phyloP scores from a whole-genome alignment of 2,797 vertebrate genomes.

The Hybognathus amarus region DNA sequence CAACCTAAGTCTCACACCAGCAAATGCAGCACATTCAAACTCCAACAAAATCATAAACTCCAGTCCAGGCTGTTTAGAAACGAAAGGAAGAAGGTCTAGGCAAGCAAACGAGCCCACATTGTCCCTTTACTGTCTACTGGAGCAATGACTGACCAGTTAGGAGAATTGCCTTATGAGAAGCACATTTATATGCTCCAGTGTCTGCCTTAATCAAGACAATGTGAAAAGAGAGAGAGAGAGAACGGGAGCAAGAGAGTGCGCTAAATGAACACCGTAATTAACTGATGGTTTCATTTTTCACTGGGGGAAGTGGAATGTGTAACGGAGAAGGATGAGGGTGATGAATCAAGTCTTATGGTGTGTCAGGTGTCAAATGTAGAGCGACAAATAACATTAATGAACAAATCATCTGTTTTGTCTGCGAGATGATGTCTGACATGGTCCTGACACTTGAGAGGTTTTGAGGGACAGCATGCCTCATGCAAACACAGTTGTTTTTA shows the following conservation, averaged over 20 bases:
- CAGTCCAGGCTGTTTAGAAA: slow-evolving; percentile 17
- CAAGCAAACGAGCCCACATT: slow-evolving; percentile 25
- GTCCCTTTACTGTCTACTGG: slow-evolving; percentile 22
- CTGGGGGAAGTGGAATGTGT: slow-evolving; percentile 35
- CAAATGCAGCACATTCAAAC: slow-evolving; percentile 31
- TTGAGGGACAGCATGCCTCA: not conserved
- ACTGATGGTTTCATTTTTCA: slow-evolving; percentile 52
- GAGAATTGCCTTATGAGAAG: slow-evolving; percentile 27
- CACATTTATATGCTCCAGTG: slow-evolving; percentile 37
- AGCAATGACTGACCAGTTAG: slow-evolving; percentile 47
- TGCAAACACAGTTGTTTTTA: not conserved
- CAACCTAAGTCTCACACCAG: slow-evolving; percentile 25
- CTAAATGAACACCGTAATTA: slow-evolving; percentile 46
- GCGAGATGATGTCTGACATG: slow-evolving; percentile 27
- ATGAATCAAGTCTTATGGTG: slow-evolving; percentile 52
- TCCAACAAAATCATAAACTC: slow-evolving; percentile 39
- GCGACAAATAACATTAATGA: slow-evolving; percentile 50
- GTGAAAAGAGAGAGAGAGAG: slow-evolving; percentile 20
- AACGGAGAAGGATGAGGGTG: slow-evolving; percentile 38
- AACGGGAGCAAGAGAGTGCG: slow-evolving; percentile 3
- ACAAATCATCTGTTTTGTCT: slow-evolving; percentile 48
- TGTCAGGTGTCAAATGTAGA: slow-evolving; percentile 47
- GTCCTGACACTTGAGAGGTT: slow-evolving; percentile 30
- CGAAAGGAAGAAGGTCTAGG: slow-evolving; percentile 16
- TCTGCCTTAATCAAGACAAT: slow-evolving; percentile 46